Evolutionary conservation across 64 coral and sea anemone species (phyloP), one percentile per base, ranked within the genome.

Genomic region (Cladopsammia gracilis): DNA sequence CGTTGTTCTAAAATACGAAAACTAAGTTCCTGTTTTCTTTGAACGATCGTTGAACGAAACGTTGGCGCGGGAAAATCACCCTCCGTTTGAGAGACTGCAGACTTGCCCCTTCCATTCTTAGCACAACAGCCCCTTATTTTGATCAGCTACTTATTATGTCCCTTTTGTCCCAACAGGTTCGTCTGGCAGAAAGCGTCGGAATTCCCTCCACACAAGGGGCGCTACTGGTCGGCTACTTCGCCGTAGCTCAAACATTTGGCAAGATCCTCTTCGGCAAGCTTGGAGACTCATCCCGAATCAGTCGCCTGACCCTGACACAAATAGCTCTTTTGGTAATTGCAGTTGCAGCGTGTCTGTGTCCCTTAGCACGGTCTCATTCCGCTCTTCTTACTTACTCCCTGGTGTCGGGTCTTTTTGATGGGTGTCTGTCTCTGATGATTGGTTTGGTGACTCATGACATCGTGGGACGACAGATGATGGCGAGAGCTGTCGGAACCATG

Each of bases 401-500:
- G 50, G 67, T 74, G 22, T 87, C 70, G 18, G 91, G 91, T 19
- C 62, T 87, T 15, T 93, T 76, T 75, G 91, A 93, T 78, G 96
- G 96, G 11, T 25, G 88, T 14, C 90, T 91, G 71, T 9, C 25
- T 43, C 85, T 97, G 6, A 46, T 91, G 45, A 20, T 88, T 24
- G 96, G 96, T 11, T 88, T 97, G 34, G 68, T 97, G 10, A 97
- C 92, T n/a, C 84, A 93, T 61, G 96, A 97, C 75, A 94, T 97
- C 18, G 88, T 97, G 23, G 92, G 96, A 14, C 91, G 90, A n/a
- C 59, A 81, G 9, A 53, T 97, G 88, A 90, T 97, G 88, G 89
- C 96, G 0, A 76, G 88, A 50, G 96, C 92, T 82, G 71, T 94
- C 26, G 96, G 96, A 0, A 64, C 83, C 54, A 13, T 97, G 6